Percentiles rank a stretch among this genome's conserved stretches.
Conservation (phyloP, 1,140 invertebrate species). For the Zophobas atratus region DNA sequence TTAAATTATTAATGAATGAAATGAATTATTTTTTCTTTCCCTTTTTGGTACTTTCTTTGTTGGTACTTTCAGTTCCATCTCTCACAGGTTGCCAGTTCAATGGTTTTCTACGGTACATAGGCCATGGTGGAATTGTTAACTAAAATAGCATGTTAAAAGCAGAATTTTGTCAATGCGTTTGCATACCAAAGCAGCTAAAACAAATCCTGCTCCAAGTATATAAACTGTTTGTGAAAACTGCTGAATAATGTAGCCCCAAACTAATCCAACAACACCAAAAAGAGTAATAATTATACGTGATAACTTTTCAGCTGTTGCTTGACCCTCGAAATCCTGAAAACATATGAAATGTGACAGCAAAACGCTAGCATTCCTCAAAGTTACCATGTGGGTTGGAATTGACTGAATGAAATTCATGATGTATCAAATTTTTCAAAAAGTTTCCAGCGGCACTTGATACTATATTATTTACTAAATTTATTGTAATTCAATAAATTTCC, state of each 20-base stretch:
- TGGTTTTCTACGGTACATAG: constrained; percentile 90
- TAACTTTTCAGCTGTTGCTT: constrained; percentile 88
- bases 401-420: constrained; percentile 67
- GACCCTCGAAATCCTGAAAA: constrained; percentile 90
- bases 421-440: neutral
- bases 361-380: constrained; percentile 34
- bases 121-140: constrained; percentile 93
- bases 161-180: constrained; percentile 9
- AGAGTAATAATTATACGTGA: constrained; percentile 91
- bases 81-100: constrained; percentile 91
- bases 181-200: constrained; percentile 84
- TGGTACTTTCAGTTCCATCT: constrained; percentile 48
- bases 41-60: constrained; percentile 23
- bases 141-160: constrained; percentile 63
- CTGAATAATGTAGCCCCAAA: constrained; percentile 95
- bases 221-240: constrained; percentile 96
- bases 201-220: constrained; percentile 91
- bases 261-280: constrained; percentile 89
- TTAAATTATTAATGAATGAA: no score
- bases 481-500: no score
- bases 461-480: no score
- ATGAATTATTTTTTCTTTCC: constrained; percentile 29
- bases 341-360: constrained; percentile 48
- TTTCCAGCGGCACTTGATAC: no score
- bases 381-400: constrained; percentile 77